Conservation (phyloP, 2,113 vertebrate species). For the Felis catus region F.catus_Fca126_mat1.0 CM031423.1:58870501-58871000, state of each 20-base stretch:
- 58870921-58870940: neutral
- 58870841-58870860: neutral
- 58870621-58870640: neutral
- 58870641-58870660: neutral
- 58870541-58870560: neutral
- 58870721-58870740: neutral
- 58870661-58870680: neutral
- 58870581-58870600: neutral
- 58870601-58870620: neutral
- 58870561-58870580: neutral
- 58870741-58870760: neutral
- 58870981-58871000: neutral
- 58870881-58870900: neutral
- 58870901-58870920: neutral
- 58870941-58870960: neutral
- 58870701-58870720: neutral
- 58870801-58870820: neutral
- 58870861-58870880: neutral
- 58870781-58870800: neutral
- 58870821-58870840: slow-evolving; percentile 11
- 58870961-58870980: neutral
- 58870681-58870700: neutral
- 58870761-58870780: neutral
- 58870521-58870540: neutral
- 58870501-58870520: neutral